Evolutionary conservation across 2,113 vertebrate genomes (phyloP), one percentile per base, ranked within the genome.

Genomic region (Myanophis thanlyinensis): DNA sequence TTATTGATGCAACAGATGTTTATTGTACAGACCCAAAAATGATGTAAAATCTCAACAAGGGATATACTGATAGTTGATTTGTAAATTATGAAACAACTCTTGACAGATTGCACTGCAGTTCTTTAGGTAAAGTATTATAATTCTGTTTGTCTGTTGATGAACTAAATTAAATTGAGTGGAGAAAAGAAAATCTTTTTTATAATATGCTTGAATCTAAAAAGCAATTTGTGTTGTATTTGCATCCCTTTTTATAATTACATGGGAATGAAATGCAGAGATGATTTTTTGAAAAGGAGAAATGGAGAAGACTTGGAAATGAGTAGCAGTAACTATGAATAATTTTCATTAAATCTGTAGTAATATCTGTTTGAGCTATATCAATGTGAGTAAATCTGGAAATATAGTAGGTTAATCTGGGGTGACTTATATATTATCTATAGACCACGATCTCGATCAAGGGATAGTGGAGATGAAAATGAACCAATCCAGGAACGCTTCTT

Each of bases 401-500:
- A 9, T 18, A n/a, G 10, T 89, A 44, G 30, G 23, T 13, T 89
- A 35, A 89, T 13, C 35, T 73, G 48, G 48, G 1, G 15, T 89
- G 47, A 40, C 95, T 91, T 95, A 5, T 12, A 11, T 96, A 92
- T 93, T 94, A 23, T 97, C 95, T 95, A 88, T 97, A 99, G 99
- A 96, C 98, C 99, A 94, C 98, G 99, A 92, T 99, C 99, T 95
- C 97, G 99, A 92, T 99, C 99, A 92, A 98, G 99, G 96, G 99
- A 99, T 97, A 99, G 99, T 20, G 98, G 98, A 3, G 99, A 99
- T 90, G 99, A 99, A 97, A 98, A 98, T 9, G 99, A 99, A 93
- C 98, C 98, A 89, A 99, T 99, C 97, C 99, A 99, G 94, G 99
- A 99, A 97, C 98, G 99, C 90, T 99, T 99, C 98, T 99, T 99